Conservation (phyloP, 2,113 vertebrate species). For the Ondatra zibethicus region DNA sequence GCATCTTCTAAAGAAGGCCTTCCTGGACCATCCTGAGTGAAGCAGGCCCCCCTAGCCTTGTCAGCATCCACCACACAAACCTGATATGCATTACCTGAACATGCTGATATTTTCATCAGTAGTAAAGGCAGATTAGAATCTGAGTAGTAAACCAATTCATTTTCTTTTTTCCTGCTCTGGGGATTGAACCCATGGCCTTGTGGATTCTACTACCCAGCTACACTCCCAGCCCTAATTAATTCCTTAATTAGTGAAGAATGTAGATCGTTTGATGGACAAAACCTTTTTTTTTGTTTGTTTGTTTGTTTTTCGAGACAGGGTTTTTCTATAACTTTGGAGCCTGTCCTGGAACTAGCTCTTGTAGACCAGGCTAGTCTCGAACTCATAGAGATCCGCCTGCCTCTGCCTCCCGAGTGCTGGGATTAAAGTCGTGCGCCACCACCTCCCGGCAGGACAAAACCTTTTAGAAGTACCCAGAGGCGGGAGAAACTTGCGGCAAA, state of each 20-base stretch:
- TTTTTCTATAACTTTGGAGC: no score
- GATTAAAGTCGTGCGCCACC: no score
- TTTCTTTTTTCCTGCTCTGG: not conserved
- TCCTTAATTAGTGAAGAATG: conserved; percentile 26
- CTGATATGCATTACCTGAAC: not conserved
- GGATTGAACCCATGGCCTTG: not conserved
- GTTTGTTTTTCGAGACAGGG: no score
- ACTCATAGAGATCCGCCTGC: no score
- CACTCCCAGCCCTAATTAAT: not conserved
- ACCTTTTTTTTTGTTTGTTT: no score
- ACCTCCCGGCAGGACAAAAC: no score
- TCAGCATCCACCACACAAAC: not conserved
- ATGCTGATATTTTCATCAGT: not conserved
- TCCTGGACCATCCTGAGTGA: not conserved
- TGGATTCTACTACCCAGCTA: not conserved
- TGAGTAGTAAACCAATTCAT: not conserved
- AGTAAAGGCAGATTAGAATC: not conserved
- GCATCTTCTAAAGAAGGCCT: not conserved
- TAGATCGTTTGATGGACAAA: not conserved
- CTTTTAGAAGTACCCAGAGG: not conserved
- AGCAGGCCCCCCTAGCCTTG: no score
- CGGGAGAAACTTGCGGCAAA: not conserved
- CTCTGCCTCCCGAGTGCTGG: no score
- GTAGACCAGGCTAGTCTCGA: no score
- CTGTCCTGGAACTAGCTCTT: no score